These are phyloP conservation scores for Brachyhypopomus occidentalis DNA, from an alignment of 2,113 vertebrate genomes.

Conservation along the genomic window DNA sequence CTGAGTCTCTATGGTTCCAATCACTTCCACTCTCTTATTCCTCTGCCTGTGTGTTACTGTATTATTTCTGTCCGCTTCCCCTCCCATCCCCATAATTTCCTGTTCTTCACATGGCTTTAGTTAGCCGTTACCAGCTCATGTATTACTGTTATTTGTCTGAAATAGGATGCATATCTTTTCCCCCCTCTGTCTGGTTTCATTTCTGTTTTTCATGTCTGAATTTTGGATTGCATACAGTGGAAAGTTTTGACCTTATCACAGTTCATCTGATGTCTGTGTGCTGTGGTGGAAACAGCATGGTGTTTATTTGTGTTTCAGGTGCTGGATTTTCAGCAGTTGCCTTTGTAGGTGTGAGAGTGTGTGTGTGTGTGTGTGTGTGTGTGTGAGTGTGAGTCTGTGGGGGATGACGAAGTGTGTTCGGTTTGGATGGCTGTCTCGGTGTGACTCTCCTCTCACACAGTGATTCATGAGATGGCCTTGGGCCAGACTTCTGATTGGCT, in stretches of 20 bases:
- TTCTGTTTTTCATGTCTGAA: neutral
- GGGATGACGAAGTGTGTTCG: neutral
- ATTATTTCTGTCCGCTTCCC: neutral
- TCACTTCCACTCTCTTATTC: neutral
- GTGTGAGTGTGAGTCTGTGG: conserved; percentile 1
- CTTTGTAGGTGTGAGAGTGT: conserved; percentile 8
- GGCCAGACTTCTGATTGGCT: conserved; percentile 33
- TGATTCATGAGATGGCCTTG: conserved; percentile 29
- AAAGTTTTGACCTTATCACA: neutral
- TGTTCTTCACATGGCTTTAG: neutral
- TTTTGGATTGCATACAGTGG: neutral
- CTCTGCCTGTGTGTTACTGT: neutral
- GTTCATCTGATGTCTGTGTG: neutral
- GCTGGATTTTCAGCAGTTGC: neutral
- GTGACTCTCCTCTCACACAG: conserved; percentile 17
- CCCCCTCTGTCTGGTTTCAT: neutral
- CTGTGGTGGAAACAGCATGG: conserved; percentile 1
- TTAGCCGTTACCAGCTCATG: neutral
- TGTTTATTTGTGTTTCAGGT: neutral
- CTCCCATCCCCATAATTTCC: neutral
- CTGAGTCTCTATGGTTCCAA: neutral
- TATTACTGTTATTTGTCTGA: neutral
- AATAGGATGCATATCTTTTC: neutral
- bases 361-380: conserved; percentile 1
- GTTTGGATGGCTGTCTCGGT: conserved; percentile 10